phyloP scores from a whole-genome alignment of 2,113 vertebrate species.

The Vulpes ferrilata region DNA sequence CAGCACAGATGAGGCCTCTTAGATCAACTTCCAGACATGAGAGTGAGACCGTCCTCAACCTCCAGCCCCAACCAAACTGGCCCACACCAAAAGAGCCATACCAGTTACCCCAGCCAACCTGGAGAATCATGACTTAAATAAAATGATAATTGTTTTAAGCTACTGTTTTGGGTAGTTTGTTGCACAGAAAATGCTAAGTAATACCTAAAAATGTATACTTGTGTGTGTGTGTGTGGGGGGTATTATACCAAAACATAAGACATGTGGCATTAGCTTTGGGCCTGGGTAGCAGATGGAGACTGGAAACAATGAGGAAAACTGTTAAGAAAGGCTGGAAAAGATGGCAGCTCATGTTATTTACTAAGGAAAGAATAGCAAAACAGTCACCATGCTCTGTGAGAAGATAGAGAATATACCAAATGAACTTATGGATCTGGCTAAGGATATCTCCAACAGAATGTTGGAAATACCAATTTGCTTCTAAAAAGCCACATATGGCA shows the following conservation, averaged over 20 bases:
- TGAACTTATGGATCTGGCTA: conserved; percentile 36
- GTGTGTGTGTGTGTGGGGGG: too few species aligned
- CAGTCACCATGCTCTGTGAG: not conserved
- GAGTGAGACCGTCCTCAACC: not conserved
- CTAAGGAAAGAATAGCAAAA: conserved; percentile 33
- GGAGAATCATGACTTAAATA: conserved; percentile 40
- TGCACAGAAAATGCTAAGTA: conserved; percentile 11
- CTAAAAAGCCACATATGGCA: not conserved
- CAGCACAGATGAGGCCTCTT: not conserved
- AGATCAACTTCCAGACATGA: not conserved
- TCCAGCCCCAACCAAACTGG: not conserved
- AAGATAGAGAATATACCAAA: conserved; percentile 45
- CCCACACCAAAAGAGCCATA: conserved; percentile 5
- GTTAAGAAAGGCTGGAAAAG: conserved; percentile 44
- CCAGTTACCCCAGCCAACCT: not conserved
- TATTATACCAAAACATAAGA: conserved; percentile 29
- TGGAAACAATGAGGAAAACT: conserved; percentile 22
- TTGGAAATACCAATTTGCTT: not conserved
- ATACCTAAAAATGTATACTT: conserved; percentile 24
- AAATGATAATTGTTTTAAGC: conserved; percentile 52
- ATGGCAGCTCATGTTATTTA: not conserved
- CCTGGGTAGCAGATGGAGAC: not conserved
- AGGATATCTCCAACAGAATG: conserved; percentile 35
- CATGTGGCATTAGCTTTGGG: conserved; percentile 40
- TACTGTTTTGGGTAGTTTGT: conserved; percentile 36